Conservation (phyloP, 2,113 vertebrate species). For the Gopherus evgoodei region DNA sequence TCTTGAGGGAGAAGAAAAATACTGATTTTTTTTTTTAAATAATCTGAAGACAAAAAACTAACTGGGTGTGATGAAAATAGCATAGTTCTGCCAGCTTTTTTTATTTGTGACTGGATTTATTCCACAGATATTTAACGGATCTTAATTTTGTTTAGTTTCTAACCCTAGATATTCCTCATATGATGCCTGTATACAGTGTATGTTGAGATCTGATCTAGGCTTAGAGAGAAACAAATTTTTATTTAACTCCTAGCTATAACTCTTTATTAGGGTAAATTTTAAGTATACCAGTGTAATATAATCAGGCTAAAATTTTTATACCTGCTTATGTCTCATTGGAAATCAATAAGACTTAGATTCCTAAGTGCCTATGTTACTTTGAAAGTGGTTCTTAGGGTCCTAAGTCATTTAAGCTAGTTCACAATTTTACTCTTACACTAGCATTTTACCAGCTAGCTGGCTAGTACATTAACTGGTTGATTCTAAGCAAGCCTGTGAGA, state of each 20-base stretch:
- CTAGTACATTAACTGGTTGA: background rate
- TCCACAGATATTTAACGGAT: background rate
- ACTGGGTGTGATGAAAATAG: background rate
- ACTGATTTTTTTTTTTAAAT: background rate
- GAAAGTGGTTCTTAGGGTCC: background rate
- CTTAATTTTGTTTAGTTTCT: conserved; percentile 14
- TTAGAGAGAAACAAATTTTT: background rate
- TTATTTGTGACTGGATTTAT: background rate
- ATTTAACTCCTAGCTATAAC: background rate
- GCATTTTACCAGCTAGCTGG: background rate
- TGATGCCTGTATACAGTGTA: background rate
- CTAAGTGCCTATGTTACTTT: background rate
- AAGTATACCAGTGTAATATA: background rate
- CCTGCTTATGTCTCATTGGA: background rate
- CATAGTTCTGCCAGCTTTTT: background rate
- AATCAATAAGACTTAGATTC: background rate
- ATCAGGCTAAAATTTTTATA: background rate
- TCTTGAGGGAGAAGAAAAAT: background rate
- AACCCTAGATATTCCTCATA: background rate
- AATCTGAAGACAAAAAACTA: background rate
- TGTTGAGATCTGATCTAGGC: background rate
- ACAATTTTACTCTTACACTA: background rate
- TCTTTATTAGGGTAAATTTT: background rate
- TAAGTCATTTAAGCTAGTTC: conserved; percentile 13
- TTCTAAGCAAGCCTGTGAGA: background rate